A percentile compares a stretch with the other conserved stretches of the same genome.
Evolutionary conservation across 1,140 invertebrate species (phyloP).

Genomic region (Drosophila rhopaloa): DNA sequence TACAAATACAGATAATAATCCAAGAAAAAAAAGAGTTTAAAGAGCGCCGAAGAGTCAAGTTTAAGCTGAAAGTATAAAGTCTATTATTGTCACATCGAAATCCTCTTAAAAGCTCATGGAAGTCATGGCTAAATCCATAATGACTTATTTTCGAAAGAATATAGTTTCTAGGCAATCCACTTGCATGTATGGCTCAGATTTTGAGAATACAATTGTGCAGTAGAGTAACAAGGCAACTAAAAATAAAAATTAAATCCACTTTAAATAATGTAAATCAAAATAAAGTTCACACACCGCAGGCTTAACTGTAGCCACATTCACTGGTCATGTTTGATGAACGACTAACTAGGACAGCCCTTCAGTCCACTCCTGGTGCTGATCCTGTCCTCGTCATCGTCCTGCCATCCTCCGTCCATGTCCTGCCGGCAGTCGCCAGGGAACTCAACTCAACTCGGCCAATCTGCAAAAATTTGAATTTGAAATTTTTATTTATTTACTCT

Average conservation of each 20-base stretch:
- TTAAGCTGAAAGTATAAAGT: no score
- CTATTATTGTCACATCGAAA: no score
- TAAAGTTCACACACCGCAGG: not conserved
- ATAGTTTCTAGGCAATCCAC: no score
- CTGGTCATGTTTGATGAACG: slow-evolving; percentile 65
- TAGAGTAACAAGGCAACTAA: no score
- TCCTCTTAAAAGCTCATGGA: no score
- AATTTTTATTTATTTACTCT: slow-evolving; percentile 80
- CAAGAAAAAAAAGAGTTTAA: no score
- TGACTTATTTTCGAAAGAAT: no score
- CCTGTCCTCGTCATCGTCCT: not conserved
- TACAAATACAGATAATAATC: no score
- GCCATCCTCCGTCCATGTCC: slow-evolving; percentile 1
- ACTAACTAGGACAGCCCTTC: slow-evolving; percentile 61
- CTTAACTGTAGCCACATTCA: slow-evolving; percentile 17
- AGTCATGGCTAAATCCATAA: no score
- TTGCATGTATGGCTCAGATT: no score
- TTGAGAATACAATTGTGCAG: no score
- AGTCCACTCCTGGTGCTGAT: slow-evolving; percentile 6
- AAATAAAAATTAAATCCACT: not conserved
- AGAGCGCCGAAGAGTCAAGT: no score
- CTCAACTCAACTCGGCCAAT: slow-evolving; percentile 61
- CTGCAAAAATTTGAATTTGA: slow-evolving; percentile 81
- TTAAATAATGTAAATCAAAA: not conserved
- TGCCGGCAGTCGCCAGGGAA: slow-evolving; percentile 56